Evolutionary conservation across 2,888 invertebrate species (phyloP), one percentile per base, ranked within the genome.

Genomic region (Xestia c-nigrum): DNA sequence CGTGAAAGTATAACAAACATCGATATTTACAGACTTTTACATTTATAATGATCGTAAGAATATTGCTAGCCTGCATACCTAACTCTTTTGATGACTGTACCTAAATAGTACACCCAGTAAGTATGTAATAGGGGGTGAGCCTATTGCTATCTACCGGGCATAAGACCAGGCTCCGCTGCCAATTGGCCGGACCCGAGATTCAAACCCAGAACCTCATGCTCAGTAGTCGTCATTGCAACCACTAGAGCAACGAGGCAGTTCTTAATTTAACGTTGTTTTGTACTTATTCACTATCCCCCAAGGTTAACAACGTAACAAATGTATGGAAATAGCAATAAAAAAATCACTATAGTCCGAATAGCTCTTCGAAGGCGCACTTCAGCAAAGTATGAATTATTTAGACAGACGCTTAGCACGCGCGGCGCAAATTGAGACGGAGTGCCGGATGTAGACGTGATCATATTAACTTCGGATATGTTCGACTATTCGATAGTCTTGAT

Each of bases 391-490:
- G 90, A 90, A 92, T 92, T 89, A 92, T 93, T 91, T 91, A 92
- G 86, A 80, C 55, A 75, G 82, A 81, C 86, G 84, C 88, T 89
- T 89, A 85, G 83, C 85, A 86, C 89, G 87, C 85, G 84, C 90
- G 85, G 71, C 65, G 68, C 89, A 93, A 93, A 93, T 93, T 92
- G 92, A 92, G 88, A 93, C 87, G 85, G 91, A 93, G 93, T 93
- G 92, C 90, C 89, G 91, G 89, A 91, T 91, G 85, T 82, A 88
- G 87, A 91, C 92, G 92, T 93, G 93, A 91, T 91, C 91, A 92
- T 93, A 91, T 93, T 92, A 93, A 85, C 83, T 64, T 74, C 68
- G 72, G 71, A 89, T 89, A 86, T 83, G 76, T 75, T 68, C 24
- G 9, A 52, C 72, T 46, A 52, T 65, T 9, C 1, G 63, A 10